Base-by-base conservation (phyloP, 2,797 vertebrate species). In the Halcyon smyrnensis region DNA sequence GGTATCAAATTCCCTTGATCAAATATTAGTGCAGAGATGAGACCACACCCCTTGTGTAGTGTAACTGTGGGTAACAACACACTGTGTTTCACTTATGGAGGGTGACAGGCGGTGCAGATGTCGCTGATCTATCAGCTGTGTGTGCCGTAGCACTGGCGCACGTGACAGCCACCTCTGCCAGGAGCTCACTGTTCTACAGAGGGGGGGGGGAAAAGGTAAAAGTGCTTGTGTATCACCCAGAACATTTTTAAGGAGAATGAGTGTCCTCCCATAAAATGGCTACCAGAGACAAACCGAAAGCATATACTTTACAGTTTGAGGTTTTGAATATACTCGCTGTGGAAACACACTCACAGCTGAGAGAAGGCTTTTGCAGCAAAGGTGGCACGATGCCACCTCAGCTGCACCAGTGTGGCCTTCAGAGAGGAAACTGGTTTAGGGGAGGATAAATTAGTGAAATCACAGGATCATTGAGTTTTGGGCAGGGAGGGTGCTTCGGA, bases 101-200 rank as follows among this genome's bases (percentile, higher is more conserved):
- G 43, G 32, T 2, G 8, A 8, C 25, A 6, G 28, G 11, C 36
- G 23, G 24, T 2, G 9, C 53, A 56, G 65, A 11, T 3, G 9
- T 21, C 8, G 4, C 50, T 19, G 5, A 23, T 34, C 54, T 43
- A 32, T 15, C 51, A 27, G 48, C 45, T 32, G 15, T 0, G 7
- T 11, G 5, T 9, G 8, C 30, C 4, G 1, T 12, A 54, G 32
- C 71, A 27, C 32, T 8, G 39, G 37, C 23, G 43, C 1, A 2
- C 1, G 1, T 8, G 28, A 32, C 0, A 3, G 39, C 6, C 3
- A 0, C 28, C 46, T 59, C 60, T 87, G 63, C 5, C 7, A 53
- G 54, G 30, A 91, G 41, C 50, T 57, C 9, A 9, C 19, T 41
- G 76, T 41, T 50, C 41, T 10, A 28, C 3, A 5, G 15, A 2